A percentile compares a stretch with the other conserved stretches of the same genome.
These are phyloP conservation scores for Lithophane semibrunnea DNA, from an alignment of 2,888 invertebrate genomes.

Conservation along the genomic window DNA sequence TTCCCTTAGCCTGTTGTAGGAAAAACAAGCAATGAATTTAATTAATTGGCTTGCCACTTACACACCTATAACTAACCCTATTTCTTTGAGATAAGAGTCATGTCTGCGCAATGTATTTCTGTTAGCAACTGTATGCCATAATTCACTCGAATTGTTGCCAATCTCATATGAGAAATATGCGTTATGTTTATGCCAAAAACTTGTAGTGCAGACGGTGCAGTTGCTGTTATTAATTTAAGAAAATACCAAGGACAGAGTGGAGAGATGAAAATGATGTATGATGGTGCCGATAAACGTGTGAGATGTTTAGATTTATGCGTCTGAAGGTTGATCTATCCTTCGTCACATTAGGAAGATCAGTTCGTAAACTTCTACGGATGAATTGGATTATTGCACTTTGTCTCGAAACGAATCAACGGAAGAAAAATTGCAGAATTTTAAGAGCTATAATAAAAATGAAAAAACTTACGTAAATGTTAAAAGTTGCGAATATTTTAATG, in stretches of 20 bases:
- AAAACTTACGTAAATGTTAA: slow-evolving; percentile 11
- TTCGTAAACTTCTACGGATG: neutral
- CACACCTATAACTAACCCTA: slow-evolving; percentile 24
- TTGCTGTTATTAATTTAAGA: slow-evolving; percentile 51
- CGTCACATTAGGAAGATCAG: slow-evolving; percentile 3
- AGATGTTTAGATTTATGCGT: slow-evolving; percentile 35
- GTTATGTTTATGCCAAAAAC: slow-evolving; percentile 59
- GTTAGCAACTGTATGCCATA: slow-evolving; percentile 39
- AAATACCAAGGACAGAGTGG: slow-evolving; percentile 39
- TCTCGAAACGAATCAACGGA: neutral
- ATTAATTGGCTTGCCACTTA: slow-evolving; percentile 80
- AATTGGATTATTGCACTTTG: neutral
- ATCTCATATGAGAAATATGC: slow-evolving; percentile 56
- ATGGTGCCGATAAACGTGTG: slow-evolving; percentile 18
- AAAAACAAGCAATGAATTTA: slow-evolving; percentile 82
- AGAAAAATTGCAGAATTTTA: slow-evolving; percentile 6
- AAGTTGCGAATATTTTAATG: slow-evolving; percentile 21
- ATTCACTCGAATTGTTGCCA: slow-evolving; percentile 56
- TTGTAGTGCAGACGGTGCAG: slow-evolving; percentile 43
- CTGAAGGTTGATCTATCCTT: slow-evolving; percentile 6
- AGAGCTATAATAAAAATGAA: neutral
- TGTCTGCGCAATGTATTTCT: slow-evolving; percentile 8
- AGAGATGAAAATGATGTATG: slow-evolving; percentile 8
- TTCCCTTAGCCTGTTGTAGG: slow-evolving; percentile 75
- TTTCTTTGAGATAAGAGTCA: slow-evolving; percentile 15